Base-by-base conservation (phyloP, 2,888 invertebrate genomes). In the Megastigmus dorsalis region DNA sequence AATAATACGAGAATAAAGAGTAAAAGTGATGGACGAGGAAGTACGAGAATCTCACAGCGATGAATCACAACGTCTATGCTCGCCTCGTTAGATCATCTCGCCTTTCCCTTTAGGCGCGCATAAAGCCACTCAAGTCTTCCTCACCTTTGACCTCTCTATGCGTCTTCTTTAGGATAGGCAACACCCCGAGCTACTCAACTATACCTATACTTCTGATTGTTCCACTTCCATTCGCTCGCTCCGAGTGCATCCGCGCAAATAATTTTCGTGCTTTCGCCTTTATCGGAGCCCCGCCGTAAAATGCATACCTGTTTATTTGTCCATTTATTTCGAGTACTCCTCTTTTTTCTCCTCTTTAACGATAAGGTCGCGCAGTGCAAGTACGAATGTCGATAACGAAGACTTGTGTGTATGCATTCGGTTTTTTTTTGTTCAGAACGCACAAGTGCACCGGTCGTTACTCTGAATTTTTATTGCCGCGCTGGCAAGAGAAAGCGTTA, bases 11-110 rank as follows among this genome's bases (percentile, higher is more conserved):
- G 36, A 38, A 74, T 57, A 74, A 74, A 30, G 45, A 66, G 28
- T 67, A 78, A 68, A 76, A 70, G 71, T 65, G 57, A 68, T 50
- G 66, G 45, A 67, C 63, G 75, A 67, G 73, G 36, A 73, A 57
- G 50, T n/a, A 73, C 28, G 66, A n/a, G 71, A 74, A 80, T 79
- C 71, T 36, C 36, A 10, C n/a, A n/a, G 54, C 62, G 78, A 84
- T 84, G 85, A 84, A 85, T 84, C 81, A 80, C 74, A 78, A 77
- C 70, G 77, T 67, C 74, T 71, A 76, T 79, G 80, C 80, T 82
- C 78, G 75, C 79, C 79, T 77, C 82, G 80, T 80, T 78, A 80
- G 80, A 83, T 80, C 81, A 79, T 80, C 80, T 80, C 76, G 77
- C 78, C 77, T 66, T 78, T 26, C n/a, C 6, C 15, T n/a, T n/a